These are phyloP conservation scores for Drosophila watanabei DNA, from an alignment of 1,140 invertebrate genomes.

Conservation along the genomic window DNA sequence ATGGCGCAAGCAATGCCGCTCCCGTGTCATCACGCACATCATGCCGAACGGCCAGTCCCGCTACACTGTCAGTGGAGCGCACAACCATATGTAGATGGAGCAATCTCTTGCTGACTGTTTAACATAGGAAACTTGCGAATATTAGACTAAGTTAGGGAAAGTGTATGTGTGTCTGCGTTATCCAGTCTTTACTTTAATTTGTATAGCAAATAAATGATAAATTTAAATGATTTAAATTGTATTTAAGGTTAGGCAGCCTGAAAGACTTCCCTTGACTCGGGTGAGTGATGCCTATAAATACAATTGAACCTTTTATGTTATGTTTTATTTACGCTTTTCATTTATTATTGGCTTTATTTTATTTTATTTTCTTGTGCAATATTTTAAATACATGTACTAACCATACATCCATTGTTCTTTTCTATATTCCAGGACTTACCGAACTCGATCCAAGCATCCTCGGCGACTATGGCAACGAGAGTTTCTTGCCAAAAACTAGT, in stretches of 20 bases:
- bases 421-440: conserved; percentile 37
- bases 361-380: neutral
- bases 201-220: neutral
- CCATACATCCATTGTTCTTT: neutral
- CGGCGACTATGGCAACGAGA: conserved; percentile 67
- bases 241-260: neutral
- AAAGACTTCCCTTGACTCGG: neutral
- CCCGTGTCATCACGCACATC: conserved; percentile 74
- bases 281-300: conserved; percentile 33
- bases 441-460: conserved; percentile 44
- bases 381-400: neutral
- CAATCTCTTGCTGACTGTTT: neutral
- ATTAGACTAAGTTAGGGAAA: conserved; percentile 1
- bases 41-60: conserved; percentile 41
- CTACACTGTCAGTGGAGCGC: conserved; percentile 71
- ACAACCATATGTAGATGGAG: conserved; percentile 62
- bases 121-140: neutral
- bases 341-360: conserved; percentile 1
- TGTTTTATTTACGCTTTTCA: neutral
- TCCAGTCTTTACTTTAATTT: neutral
- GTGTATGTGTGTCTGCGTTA: neutral
- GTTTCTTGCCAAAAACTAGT: conserved; percentile 50
- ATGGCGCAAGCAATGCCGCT: conserved; percentile 80
- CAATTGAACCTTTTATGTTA: neutral
- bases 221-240: too few species aligned